Evolutionary conservation across 2,797 vertebrate species (phyloP), one percentile per base, ranked within the genome.

Genomic region (Eremophila alpestris): DNA sequence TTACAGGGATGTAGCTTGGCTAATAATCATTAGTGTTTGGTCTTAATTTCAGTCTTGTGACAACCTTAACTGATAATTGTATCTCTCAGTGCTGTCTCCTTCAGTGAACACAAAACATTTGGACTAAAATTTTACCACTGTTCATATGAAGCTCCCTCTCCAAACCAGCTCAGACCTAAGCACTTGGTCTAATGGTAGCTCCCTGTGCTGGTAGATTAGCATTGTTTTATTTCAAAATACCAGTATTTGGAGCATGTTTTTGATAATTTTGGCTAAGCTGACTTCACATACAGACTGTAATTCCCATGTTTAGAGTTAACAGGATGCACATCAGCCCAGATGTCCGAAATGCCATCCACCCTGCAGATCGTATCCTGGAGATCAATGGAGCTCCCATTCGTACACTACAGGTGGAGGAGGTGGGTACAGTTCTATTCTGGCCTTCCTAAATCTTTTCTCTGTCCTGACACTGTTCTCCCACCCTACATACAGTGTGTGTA

Each of bases 281-380:
- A 89, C 45, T 89, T 84, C 82, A 32, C 85, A 7, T 46, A 29
- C 38, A 71, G 14, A 5, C 58, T 70, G 2, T 87, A 46, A 83
- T 74, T 91, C 68, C 84, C 16, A 7, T 60, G 34, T 83, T 79
- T 95, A 99, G 99, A 94, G 99, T 99, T 89, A 98, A 98, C 94
- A 98, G 98, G 83, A 98, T 98, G 98, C 98, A 99, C 63, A 99
- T 99, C 96, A 99, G 99, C 93, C 98, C 99, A 17, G 99, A 99
- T 92, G 98, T 99, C 89, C 98, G 98, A 80, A 99, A 99, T 5
- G 98, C 99, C 96, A 99, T 99, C 97, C 99, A 99, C 58, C 98
- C 99, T 16, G 99, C 99, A 16, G 99, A 99, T 97, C 98, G 98
- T 52, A 99, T 99, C 95, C 97, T 99, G 96, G 99, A 99, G 97